phyloP scores from a whole-genome alignment of 2,888 invertebrate species.

The Galeopsomyia nigrocyanea region DNA sequence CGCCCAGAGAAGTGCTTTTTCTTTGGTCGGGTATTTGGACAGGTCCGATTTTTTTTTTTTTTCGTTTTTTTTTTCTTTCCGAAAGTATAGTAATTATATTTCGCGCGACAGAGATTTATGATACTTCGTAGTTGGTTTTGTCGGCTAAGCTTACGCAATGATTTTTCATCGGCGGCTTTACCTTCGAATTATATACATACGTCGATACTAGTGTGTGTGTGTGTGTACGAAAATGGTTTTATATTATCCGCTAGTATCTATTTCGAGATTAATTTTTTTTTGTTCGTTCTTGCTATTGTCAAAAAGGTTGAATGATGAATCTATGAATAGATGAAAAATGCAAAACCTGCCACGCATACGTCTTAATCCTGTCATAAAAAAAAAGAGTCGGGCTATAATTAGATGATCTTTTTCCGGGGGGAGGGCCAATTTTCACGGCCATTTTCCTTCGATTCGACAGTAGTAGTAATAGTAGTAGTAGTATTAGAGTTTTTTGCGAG shows the following conservation, averaged over 20 bases:
- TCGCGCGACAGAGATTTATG: too few relatives aligned
- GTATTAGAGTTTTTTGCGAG: too few relatives aligned
- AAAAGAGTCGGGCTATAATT: slow-evolving; percentile 35
- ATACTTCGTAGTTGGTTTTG: too few relatives aligned
- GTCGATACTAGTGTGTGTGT: slow-evolving; percentile 10
- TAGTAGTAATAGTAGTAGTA: too few relatives aligned
- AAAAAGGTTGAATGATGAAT: not conserved
- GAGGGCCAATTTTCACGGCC: slow-evolving; percentile 21
- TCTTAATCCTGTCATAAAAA: slow-evolving; percentile 29
- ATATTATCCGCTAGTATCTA: not conserved
- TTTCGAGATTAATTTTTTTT: not conserved
- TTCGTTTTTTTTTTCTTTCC: slow-evolving; percentile 13
- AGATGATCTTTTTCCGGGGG: slow-evolving; percentile 1
- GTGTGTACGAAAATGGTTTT: slow-evolving; percentile 11
- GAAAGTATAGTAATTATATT: too few relatives aligned
- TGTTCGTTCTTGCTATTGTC: not conserved
- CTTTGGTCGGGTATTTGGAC: slow-evolving; percentile 49
- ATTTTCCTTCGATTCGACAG: too few relatives aligned
- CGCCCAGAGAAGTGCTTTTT: slow-evolving; percentile 44
- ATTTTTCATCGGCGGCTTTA: too few relatives aligned
- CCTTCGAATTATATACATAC: too few relatives aligned
- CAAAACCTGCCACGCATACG: slow-evolving; percentile 3
- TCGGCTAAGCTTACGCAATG: too few relatives aligned
- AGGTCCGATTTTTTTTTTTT: slow-evolving; percentile 30
- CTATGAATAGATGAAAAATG: slow-evolving; percentile 39